Base-by-base conservation (phyloP, 1,140 invertebrate species). In the Wiebesia pumilae region DNA sequence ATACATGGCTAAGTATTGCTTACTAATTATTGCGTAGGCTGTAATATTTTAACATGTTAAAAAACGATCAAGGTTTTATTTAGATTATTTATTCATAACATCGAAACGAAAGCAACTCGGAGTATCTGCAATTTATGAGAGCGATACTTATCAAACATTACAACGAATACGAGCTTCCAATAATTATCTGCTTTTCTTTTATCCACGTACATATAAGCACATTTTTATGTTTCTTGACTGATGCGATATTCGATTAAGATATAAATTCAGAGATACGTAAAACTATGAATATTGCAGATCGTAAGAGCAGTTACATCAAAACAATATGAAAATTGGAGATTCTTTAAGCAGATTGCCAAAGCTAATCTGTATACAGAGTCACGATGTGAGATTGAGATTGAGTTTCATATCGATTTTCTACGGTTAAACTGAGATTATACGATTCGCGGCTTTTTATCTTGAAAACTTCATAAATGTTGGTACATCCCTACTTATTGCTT, bases 261-360 rank as follows among this genome's bases (percentile, higher is more conserved):
- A 47, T 77, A 77, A 77, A 51, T 30, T 35, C 43, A 10, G 3
- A 79, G 58, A 21, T 30, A 30, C 35, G 4, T 54, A 33, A 54
- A 30, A 54, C 3, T 79, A 35, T 35, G 21, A 54, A 75, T 40
- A 19, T 54, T 54, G 6, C 58, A 27, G 27, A 24, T 9, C 30
- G 7, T 30, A 54, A 79, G n/a, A 83, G 65, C 38, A 24, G 7
- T 54, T 54, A 73, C 10, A 83, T 73, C 16, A 10, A 51, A 83
- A 54, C n/a, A 83, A 51, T 67, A 47, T 54, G 47, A 43, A 73
- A 71, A 83, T 67, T 19, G 38, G 27, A 21, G 62, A 81, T 81
- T 65, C 9, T 27, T 67, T 43, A 69, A 73, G 21, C 0, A 47
- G 16, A 73, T 83, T 33, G 43, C 27, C 6, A 51, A 73, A 54